A percentile compares a stretch with the other conserved stretches of the same genome.
phyloP scores from a whole-genome alignment of 2,797 vertebrate genomes.

The Mastacembelus armatus region DNA sequence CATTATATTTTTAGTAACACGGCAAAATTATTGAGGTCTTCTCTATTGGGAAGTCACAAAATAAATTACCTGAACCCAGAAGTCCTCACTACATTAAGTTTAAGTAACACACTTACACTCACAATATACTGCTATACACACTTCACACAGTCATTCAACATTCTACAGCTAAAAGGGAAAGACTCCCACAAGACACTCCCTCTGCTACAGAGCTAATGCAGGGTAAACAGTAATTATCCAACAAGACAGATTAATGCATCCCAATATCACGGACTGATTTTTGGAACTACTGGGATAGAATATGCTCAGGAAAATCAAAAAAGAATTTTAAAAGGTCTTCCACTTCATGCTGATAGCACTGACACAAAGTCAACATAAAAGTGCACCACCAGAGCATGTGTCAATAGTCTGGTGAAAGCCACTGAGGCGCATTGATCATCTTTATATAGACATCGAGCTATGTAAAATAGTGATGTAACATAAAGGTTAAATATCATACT shows the following conservation, averaged over 20 bases:
- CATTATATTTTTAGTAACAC: neutral
- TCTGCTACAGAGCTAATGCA: slow-evolving; percentile 12
- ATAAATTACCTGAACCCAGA: slow-evolving; percentile 4
- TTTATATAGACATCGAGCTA: slow-evolving; percentile 30
- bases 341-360: slow-evolving; percentile 13
- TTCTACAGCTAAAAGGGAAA: slow-evolving; percentile 60
- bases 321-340: slow-evolving; percentile 11
- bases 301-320: slow-evolving; percentile 23
- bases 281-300: slow-evolving; percentile 3
- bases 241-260: neutral
- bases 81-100: slow-evolving; percentile 23
- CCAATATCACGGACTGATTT: slow-evolving; percentile 32
- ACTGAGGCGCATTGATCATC: slow-evolving; percentile 45
- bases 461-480: too few relatives aligned
- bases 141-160: slow-evolving; percentile 67
- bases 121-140: slow-evolving; percentile 51
- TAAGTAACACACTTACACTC: slow-evolving; percentile 45
- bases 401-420: slow-evolving; percentile 53
- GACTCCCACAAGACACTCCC: slow-evolving; percentile 36
- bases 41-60: slow-evolving; percentile 6
- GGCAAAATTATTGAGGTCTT: neutral
- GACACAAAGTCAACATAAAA: slow-evolving; percentile 33
- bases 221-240: slow-evolving; percentile 40
- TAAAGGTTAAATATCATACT: too few relatives aligned
- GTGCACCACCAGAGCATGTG: slow-evolving; percentile 29